phyloP scores from a whole-genome alignment of 2,888 invertebrate species.

The Euproctis similis region DNA sequence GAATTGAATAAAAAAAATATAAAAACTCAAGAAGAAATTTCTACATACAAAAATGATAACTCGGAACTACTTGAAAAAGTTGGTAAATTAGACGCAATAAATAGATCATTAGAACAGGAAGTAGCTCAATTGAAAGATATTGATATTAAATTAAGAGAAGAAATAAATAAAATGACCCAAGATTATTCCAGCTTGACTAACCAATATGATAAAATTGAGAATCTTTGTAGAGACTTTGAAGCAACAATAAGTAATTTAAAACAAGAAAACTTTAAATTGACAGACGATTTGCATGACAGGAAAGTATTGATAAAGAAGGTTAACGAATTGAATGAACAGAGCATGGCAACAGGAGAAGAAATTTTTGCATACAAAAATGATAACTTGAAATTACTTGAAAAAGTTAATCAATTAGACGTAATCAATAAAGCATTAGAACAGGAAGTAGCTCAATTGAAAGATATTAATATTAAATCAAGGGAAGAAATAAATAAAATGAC shows the following conservation, averaged over 20 bases:
- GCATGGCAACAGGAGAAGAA: neutral
- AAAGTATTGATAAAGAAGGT: neutral
- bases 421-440: neutral
- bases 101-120: neutral
- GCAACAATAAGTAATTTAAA: too few species aligned
- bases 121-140: neutral
- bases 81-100: neutral
- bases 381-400: neutral
- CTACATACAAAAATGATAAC: conserved; percentile 1
- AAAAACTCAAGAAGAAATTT: neutral
- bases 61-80: neutral
- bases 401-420: neutral
- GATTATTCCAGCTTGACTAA: neutral
- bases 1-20: conserved; percentile 1
- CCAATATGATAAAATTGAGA: neutral
- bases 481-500: conserved; percentile 1
- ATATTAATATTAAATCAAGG: neutral
- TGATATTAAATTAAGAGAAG: neutral
- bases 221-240: too few species aligned
- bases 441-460: neutral
- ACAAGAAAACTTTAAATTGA: too few species aligned
- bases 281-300: neutral
- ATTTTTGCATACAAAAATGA: neutral
- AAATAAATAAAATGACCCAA: conserved; percentile 1
- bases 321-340: conserved; percentile 1